Base-by-base conservation (phyloP, 2,797 vertebrate genomes). In the Microchirus variegatus region DNA sequence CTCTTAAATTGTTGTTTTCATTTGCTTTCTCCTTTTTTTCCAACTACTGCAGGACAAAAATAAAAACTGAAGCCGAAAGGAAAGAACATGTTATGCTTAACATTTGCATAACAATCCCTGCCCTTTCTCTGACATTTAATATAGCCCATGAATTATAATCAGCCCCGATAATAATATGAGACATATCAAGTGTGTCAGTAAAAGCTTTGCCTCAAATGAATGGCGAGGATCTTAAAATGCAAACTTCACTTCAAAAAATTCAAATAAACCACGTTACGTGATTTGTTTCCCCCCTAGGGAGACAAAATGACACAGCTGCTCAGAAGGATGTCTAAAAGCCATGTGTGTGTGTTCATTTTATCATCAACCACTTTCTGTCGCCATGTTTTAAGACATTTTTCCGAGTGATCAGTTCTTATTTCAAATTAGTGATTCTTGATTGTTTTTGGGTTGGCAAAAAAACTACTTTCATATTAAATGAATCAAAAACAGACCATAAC, bases 61-160 rank as follows among this genome's bases (percentile, higher is more conserved):
- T 26, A 19, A 65, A 72, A 58, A 63, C 59, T 55, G 75, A 73
- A 77, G 79, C 58, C 57, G 45, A 89, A 22, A 83, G 81, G 61
- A 86, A 88, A 78, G 67, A 88, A 89, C 84, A 88, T 86, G 89
- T 77, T 85, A 71, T 85, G 70, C 82, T 87, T 84, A 87, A 78
- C 81, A 92, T 93, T 91, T 92, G 86, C 89, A 92, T 91, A 90
- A 93, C 89, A 92, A 91, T 90, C 79, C 81, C 52, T 93, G 91
- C 85, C 90, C 90, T 93, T 92, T 92, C 80, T 66, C 69, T 93
- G 92, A 91, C 92, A 93, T 92, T 93, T 92, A 92, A 88, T 90
- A 87, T 88, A 84, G 80, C 77, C 83, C 77, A 81, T 89, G 90
- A 90, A 91, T 89, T 92, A 84, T 86, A 92, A 91, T 92, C 89